Conservation (phyloP, 37 sponge, comb jelly and placozoan species). For the Dysidea cf. avara region DNA sequence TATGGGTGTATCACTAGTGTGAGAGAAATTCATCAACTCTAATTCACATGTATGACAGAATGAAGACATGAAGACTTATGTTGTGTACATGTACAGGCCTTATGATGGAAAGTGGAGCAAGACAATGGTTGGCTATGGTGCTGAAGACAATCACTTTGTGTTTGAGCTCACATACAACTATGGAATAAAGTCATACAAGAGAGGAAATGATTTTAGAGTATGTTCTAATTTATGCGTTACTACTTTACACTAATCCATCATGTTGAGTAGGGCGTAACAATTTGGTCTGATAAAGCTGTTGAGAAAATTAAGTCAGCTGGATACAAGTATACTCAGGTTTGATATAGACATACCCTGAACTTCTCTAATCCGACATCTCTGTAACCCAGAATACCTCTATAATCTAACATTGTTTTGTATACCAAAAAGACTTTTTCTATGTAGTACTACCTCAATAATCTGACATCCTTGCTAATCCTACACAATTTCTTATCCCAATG, state of each 20-base stretch:
- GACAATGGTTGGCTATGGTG: conserved; percentile 84
- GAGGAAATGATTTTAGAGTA: conserved; percentile 74
- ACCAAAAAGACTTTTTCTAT: too few relatives aligned
- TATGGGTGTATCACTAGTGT: too few relatives aligned
- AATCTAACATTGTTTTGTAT: too few relatives aligned
- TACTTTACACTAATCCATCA: too few relatives aligned
- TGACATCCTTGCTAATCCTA: too few relatives aligned
- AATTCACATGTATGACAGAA: too few relatives aligned
- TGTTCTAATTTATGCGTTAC: background rate
- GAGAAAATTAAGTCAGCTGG: conserved; percentile 5
- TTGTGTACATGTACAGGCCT: conserved; percentile 64
- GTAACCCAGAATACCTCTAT: too few relatives aligned
- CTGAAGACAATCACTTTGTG: conserved; percentile 78
- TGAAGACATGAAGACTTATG: too few relatives aligned
- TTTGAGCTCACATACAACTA: conserved; percentile 87
- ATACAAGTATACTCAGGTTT: conserved; percentile 6
- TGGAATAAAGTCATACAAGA: conserved; percentile 72
- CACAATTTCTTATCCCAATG: too few relatives aligned
- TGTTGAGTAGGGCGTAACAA: conserved; percentile 32
- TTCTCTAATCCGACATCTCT: too few relatives aligned
- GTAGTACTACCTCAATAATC: too few relatives aligned
- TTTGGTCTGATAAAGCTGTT: conserved; percentile 36
- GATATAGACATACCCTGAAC: background rate
- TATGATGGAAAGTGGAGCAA: conserved; percentile 90
- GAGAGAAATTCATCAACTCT: too few relatives aligned